Evolutionary conservation across 2,113 vertebrate genomes (phyloP), one percentile per base, ranked within the genome.

Genomic region (Dromaius novaehollandiae): DNA sequence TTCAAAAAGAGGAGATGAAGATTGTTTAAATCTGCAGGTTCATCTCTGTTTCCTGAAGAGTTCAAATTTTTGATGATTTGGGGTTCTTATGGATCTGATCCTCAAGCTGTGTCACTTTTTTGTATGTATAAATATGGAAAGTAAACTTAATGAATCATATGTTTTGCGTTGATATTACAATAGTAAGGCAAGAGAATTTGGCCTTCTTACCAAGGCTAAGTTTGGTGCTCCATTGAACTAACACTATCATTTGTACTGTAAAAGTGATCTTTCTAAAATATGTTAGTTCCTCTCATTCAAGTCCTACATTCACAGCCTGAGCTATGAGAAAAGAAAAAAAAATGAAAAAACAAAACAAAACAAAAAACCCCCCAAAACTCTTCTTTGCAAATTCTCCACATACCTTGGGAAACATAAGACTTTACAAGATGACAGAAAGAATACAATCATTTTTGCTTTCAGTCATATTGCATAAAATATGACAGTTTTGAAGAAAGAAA

Each of bases 401-500:
- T 79, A 88, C 21, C 38, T 12, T 77, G 56, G 68, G 91, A 96
- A 92, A 75, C 14, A 32, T 90, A 64, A 96, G 69, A 92, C 79
- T 95, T 95, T 94, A 82, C 80, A 90, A 84, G 95, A 89, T 93
- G 90, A 93, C 88, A 95, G 85, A 88, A 96, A 84, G 80, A 95
- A 94, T 64, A 71, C 46, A 96, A 38, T 94, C 13, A 84, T 89
- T 95, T 95, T 69, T 96, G 17, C 90, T 84, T 92, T 97, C 83
- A 96, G 61, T 90, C 86, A 84, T 93, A 68, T 17, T 17, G 61
- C 38, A 75, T 68, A 84, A 96, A 93, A 94, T 93, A 92, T 90
- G 92, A 96, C 92, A 94, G 79, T 92, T 94, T 94, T 90, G 80
- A 97, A 96, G 90, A 94, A 96, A 96, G 34, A 88, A 87, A 97